A percentile compares a stretch with the other conserved stretches of the same genome.
These are phyloP conservation scores for Ophion obscuratus DNA, from an alignment of 2,888 invertebrate species.

Conservation along the genomic window DNA sequence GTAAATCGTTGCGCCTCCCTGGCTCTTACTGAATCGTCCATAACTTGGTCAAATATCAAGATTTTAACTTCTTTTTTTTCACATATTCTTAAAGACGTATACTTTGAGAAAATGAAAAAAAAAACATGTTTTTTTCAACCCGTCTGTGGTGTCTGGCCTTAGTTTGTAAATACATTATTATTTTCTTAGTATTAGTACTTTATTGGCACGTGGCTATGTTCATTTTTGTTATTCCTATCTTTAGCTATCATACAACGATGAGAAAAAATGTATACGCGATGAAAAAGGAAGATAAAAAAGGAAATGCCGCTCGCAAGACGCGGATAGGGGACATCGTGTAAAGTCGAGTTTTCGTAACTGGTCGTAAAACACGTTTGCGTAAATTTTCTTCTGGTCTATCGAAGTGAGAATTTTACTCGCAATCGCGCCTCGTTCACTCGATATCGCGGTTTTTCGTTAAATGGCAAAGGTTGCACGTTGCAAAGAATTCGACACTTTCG, in stretches of 20 bases:
- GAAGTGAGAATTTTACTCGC: constrained; percentile 18
- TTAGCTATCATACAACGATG: not conserved
- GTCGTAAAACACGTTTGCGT: constrained; percentile 28
- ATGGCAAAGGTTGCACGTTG: not conserved
- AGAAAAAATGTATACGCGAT: not conserved
- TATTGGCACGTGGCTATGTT: not conserved
- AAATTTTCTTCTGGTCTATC: constrained; percentile 1
- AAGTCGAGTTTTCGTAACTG: constrained; percentile 19
- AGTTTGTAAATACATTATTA: not conserved
- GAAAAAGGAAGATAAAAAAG: not conserved
- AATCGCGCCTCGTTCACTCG: not conserved
- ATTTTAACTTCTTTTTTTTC: no score
- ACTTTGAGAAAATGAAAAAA: not conserved
- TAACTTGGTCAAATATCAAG: no score
- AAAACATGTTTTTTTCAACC: no score
- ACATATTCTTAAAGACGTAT: constrained; percentile 44
- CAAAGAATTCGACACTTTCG: not conserved
- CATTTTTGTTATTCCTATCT: not conserved
- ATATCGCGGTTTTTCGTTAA: not conserved
- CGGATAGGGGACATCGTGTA: not conserved
- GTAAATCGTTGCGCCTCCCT: no score
- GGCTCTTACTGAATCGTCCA: no score
- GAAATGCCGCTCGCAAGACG: constrained; percentile 5
- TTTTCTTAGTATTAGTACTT: not conserved
- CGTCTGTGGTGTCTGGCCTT: constrained; percentile 27